phyloP scores from a whole-genome alignment of 2,888 invertebrate genomes.

The Anthophora plumipes region DNA sequence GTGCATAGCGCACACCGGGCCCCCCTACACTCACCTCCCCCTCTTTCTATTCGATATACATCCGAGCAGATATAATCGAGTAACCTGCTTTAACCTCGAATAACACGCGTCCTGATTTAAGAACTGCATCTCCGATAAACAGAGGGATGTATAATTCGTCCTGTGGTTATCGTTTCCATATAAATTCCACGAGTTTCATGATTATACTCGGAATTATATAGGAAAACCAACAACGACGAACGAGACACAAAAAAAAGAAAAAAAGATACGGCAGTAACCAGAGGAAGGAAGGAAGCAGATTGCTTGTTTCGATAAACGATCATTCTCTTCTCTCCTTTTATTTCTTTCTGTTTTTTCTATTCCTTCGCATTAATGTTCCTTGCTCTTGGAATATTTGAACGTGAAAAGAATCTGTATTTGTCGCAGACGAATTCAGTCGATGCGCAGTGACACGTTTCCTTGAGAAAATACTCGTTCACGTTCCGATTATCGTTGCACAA shows the following conservation, averaged over 20 bases:
- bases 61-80: conserved; percentile 59
- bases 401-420: background rate
- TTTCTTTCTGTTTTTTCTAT: no score
- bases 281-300: background rate
- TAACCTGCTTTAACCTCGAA: conserved; percentile 58
- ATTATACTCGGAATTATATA: background rate
- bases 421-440: conserved; percentile 35
- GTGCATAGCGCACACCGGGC: conserved; percentile 33
- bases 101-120: conserved; percentile 65
- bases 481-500: conserved; percentile 42
- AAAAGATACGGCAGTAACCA: background rate
- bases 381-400: no score
- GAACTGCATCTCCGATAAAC: conserved; percentile 46
- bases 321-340: background rate
- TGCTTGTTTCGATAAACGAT: conserved; percentile 8
- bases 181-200: background rate
- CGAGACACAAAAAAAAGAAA: no score
- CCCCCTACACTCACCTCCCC: background rate
- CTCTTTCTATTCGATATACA: background rate
- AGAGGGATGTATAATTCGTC: conserved; percentile 15
- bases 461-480: conserved; percentile 21
- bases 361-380: background rate
- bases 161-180: conserved; percentile 8
- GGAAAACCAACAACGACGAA: no score
- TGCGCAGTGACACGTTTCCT: conserved; percentile 48